Conservation (phyloP, 2,888 invertebrate genomes). For the Electrophaes corylata region DNA sequence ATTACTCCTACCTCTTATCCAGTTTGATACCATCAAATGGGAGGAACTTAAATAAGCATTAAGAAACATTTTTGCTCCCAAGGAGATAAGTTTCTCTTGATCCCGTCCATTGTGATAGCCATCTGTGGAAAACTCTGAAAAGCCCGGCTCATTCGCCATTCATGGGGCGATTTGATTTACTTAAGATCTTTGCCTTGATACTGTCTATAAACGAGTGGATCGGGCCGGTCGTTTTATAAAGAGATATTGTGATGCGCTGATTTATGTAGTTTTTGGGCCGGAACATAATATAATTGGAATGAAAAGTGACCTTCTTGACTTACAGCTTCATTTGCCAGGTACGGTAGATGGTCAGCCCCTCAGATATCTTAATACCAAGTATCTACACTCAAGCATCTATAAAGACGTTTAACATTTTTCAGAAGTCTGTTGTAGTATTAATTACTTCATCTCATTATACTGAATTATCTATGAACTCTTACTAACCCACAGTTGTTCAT, state of each 20-base stretch:
- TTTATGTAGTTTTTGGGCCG: constrained; percentile 17
- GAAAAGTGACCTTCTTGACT: too few relatives aligned
- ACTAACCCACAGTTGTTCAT: too few relatives aligned
- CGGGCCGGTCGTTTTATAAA: constrained; percentile 63
- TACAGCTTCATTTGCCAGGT: too few relatives aligned
- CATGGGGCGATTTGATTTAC: constrained; percentile 84
- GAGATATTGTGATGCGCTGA: constrained; percentile 57
- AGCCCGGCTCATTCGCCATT: constrained; percentile 79
- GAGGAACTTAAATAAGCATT: constrained; percentile 78
- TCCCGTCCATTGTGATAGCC: constrained; percentile 82
- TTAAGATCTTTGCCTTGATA: constrained; percentile 80
- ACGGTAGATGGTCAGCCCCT: too few relatives aligned
- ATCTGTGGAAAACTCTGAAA: constrained; percentile 78
- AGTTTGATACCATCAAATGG: constrained; percentile 70
- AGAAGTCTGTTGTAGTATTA: too few relatives aligned
- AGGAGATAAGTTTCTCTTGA: constrained; percentile 77
- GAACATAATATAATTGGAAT: constrained; percentile 19
- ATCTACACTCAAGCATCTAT: too few relatives aligned
- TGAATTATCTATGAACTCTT: too few relatives aligned
- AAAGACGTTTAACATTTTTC: too few relatives aligned
- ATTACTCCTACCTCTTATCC: constrained; percentile 23
- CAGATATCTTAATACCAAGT: too few relatives aligned
- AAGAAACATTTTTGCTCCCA: constrained; percentile 79
- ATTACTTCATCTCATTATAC: too few relatives aligned
- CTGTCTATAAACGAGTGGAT: constrained; percentile 78